phyloP scores from a whole-genome alignment of 2,113 vertebrate genomes.

The Trematocara macrostoma region DNA sequence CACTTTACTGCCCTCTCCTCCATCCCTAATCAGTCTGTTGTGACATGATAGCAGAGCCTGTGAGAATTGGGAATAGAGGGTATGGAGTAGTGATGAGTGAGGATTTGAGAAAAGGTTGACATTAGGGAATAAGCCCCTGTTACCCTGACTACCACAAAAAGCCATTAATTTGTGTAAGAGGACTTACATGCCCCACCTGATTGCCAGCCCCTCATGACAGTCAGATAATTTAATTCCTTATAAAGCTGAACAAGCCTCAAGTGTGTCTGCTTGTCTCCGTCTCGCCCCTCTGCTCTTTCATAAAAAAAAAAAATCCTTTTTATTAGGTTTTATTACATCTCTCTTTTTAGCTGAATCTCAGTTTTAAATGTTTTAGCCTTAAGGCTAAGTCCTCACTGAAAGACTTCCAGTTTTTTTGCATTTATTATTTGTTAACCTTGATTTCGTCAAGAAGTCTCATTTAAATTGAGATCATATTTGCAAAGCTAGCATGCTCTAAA shows the following conservation, averaged over 20 bases:
- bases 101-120: conserved; percentile 39
- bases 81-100: conserved; percentile 18
- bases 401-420: not conserved
- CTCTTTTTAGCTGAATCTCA: not conserved
- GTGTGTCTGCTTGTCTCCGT: not conserved
- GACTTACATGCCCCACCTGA: conserved; percentile 33
- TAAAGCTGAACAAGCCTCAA: conserved; percentile 1
- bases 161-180: conserved; percentile 55
- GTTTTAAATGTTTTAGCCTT: not conserved
- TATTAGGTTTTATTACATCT: not conserved
- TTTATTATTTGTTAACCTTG: not conserved
- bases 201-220: conserved; percentile 14
- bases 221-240: conserved; percentile 22
- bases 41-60: not conserved
- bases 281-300: not conserved
- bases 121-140: conserved; percentile 19
- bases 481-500: not conserved
- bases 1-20: not conserved
- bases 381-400: not conserved
- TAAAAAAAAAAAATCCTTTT: not conserved
- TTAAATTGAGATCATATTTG: not conserved
- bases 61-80: conserved; percentile 30
- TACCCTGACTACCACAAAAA: conserved; percentile 27
- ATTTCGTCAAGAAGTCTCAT: not conserved
- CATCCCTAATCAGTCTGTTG: not conserved